Percentiles rank a stretch among this genome's conserved stretches.
Conservation (phyloP, 1,140 invertebrate genomes). For the Orius insidiosus region DNA sequence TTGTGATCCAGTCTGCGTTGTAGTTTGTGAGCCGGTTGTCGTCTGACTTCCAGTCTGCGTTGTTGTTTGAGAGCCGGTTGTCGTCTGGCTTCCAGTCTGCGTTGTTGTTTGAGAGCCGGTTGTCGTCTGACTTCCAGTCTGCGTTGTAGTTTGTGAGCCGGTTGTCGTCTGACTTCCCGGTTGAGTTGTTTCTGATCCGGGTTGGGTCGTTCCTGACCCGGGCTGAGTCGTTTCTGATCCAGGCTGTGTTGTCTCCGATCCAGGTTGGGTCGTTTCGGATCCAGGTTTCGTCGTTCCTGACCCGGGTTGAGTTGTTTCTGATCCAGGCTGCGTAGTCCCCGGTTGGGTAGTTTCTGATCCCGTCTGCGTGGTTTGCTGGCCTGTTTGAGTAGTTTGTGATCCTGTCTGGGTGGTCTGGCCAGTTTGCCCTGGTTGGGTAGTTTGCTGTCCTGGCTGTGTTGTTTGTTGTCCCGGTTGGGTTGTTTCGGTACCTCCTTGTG, state of each 20-base stretch:
- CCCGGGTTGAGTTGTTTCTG: conserved; percentile 4
- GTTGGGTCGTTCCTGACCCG: conserved; percentile 7
- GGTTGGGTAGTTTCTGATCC: conserved; percentile 10
- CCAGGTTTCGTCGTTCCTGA: conserved; percentile 16
- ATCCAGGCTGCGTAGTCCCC: conserved; percentile 7
- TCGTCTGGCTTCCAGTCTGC: conserved; percentile 6
- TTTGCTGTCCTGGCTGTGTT: neutral
- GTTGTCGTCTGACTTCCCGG: neutral
- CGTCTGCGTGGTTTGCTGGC: conserved; percentile 1
- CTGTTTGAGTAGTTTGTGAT: conserved; percentile 6
- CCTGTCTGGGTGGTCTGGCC: neutral
- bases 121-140: conserved; percentile 6
- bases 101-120: conserved; percentile 7
- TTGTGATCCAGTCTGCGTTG: conserved; percentile 1
- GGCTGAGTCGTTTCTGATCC: conserved; percentile 12
- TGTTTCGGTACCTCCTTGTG: neutral
- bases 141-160: neutral
- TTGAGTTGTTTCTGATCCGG: conserved; percentile 8
- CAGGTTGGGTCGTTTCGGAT: conserved; percentile 11
- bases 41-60: conserved; percentile 4
- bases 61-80: conserved; percentile 5
- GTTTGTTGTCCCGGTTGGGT: conserved; percentile 1
- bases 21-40: conserved; percentile 1
- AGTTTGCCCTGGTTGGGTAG: neutral
- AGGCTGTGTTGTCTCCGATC: conserved; percentile 13